These are phyloP conservation scores for Erpobdella octoculata DNA, from an alignment of 2,888 invertebrate genomes.

Conservation along the genomic window DNA sequence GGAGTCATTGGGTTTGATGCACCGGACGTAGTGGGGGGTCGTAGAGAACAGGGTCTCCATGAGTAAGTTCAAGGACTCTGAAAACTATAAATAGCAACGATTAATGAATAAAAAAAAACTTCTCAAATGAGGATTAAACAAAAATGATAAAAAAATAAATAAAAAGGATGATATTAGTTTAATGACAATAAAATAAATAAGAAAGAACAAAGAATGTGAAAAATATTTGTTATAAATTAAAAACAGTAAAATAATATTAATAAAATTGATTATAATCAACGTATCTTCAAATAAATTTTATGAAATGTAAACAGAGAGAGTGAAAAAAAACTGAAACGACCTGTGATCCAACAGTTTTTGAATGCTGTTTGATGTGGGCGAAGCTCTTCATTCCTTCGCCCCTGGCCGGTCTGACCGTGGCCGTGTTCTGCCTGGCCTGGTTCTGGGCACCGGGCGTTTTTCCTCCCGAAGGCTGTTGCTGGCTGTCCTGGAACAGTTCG, in stretches of 20 bases:
- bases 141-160: not conserved
- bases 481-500: conserved; percentile 54
- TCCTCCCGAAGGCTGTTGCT: not conserved
- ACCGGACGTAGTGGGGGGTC: conserved; percentile 94
- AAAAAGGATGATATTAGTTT: not conserved
- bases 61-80: conserved; percentile 78
- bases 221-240: no score
- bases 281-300: no score
- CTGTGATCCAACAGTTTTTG: conserved; percentile 58
- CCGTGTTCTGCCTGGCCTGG: not conserved
- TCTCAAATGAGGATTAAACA: not conserved
- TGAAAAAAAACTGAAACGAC: no score
- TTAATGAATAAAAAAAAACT: not conserved
- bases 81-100: conserved; percentile 62
- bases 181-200: not conserved
- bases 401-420: conserved; percentile 33
- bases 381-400: conserved; percentile 19
- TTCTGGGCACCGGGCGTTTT: not conserved
- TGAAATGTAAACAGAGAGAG: no score
- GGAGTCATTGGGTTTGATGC: conserved; percentile 88
- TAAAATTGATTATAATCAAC: no score
- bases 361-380: conserved; percentile 50
- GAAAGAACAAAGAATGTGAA: not conserved
- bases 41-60: conserved; percentile 88
- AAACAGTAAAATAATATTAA: no score